Conservation (phyloP, 2,888 invertebrate species). For the Brachynemurus nebulosus region DNA sequence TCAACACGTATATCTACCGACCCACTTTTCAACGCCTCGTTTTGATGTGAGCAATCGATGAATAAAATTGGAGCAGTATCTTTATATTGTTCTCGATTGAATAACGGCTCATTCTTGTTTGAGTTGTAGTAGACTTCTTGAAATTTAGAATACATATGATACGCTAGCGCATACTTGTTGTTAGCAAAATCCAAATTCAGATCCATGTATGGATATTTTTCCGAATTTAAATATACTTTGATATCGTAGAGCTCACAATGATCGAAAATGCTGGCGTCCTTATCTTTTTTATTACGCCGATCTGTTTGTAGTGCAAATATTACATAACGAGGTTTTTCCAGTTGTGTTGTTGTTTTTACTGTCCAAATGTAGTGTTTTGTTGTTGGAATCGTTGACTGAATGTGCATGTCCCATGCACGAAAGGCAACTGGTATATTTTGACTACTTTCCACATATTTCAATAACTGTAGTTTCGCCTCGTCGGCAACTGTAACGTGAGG, state of each 20-base stretch:
- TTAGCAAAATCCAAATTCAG: conserved; percentile 1
- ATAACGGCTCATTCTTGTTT: too few species aligned
- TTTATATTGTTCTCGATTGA: too few species aligned
- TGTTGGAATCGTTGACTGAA: neutral
- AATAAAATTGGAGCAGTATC: too few species aligned
- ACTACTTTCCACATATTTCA: neutral
- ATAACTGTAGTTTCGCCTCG: neutral
- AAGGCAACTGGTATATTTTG: neutral
- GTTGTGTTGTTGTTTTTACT: neutral
- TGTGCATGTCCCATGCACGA: neutral
- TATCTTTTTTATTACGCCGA: neutral
- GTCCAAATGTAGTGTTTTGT: neutral
- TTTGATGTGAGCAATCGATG: too few species aligned
- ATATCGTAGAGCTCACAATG: neutral
- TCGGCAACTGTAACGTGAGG: neutral
- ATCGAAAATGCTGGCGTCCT: neutral
- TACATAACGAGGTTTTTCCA: neutral
- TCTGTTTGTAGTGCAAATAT: neutral
- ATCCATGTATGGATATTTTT: neutral
- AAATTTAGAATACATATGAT: neutral
- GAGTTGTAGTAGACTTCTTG: neutral
- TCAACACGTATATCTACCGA: too few species aligned
- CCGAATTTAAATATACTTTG: neutral
- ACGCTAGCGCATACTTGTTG: neutral
- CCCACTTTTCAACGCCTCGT: too few species aligned